These are phyloP conservation scores for Anableps anableps DNA, from an alignment of 2,797 vertebrate genomes.

Conservation along the genomic window DNA sequence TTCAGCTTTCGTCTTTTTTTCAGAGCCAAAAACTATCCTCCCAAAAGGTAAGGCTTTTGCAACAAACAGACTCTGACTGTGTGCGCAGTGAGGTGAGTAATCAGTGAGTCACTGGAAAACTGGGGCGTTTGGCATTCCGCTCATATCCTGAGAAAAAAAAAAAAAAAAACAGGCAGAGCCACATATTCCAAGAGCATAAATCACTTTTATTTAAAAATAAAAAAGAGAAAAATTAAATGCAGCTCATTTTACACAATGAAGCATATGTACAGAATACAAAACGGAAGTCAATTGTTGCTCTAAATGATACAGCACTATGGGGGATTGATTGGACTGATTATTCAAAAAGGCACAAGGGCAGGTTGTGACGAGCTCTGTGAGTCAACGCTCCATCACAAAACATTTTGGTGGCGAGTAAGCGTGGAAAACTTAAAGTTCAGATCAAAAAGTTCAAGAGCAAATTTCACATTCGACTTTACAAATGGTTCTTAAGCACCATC, in stretches of 20 bases:
- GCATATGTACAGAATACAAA: conserved; percentile 81
- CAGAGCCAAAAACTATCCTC: not conserved
- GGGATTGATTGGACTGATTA: conserved; percentile 7
- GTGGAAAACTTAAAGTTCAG: not conserved
- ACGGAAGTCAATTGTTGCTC: conserved; percentile 52
- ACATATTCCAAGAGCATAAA: conserved; percentile 36
- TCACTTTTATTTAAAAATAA: conserved; percentile 68
- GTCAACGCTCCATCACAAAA: not conserved
- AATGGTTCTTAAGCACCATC: conserved; percentile 1
- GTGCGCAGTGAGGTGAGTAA: not conserved
- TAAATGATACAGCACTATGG: conserved; percentile 22
- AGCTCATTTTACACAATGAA: conserved; percentile 85
- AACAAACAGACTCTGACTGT: not conserved
- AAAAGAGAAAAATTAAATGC: conserved; percentile 58
- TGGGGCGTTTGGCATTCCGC: not conserved
- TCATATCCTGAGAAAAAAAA: not conserved
- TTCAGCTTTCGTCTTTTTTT: not conserved
- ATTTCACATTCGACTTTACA: conserved; percentile 1
- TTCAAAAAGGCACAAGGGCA: conserved; percentile 62
- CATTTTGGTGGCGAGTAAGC: not conserved
- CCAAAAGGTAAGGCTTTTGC: not conserved
- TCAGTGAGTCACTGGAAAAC: not conserved
- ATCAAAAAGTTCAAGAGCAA: not conserved
- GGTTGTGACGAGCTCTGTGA: conserved; percentile 7
- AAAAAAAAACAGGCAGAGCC: not conserved